phyloP scores from a whole-genome alignment of 2,797 vertebrate species.

The Mus minutoides region DNA sequence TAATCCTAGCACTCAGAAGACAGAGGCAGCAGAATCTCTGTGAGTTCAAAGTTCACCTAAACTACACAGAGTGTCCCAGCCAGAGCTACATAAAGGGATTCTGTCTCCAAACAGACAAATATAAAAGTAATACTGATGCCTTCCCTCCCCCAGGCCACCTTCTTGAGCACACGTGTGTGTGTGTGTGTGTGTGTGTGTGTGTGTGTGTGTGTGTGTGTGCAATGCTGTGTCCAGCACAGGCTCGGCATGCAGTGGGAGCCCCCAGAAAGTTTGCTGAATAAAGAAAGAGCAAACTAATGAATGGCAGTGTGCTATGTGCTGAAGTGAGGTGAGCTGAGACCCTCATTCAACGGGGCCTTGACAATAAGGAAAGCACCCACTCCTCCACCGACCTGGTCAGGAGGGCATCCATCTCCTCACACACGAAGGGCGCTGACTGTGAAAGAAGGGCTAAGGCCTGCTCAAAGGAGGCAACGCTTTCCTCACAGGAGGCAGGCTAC shows the following conservation, averaged over 20 bases:
- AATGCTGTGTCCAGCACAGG: background rate
- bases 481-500: background rate
- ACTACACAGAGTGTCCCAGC: background rate
- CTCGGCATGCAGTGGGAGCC: accelerated
- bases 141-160: background rate
- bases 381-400: background rate
- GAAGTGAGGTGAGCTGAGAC: background rate
- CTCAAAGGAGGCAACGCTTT: background rate
- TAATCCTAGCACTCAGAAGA: background rate
- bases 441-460: background rate
- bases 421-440: background rate
- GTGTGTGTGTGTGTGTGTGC: background rate
- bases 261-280: background rate
- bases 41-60: background rate
- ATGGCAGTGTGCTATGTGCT: background rate
- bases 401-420: background rate
- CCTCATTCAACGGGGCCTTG: background rate
- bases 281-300: background rate
- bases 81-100: background rate
- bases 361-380: background rate
- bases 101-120: background rate
- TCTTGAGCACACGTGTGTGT: background rate
- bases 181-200: background rate
- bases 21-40: background rate
- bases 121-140: background rate